phyloP scores from a whole-genome alignment of 30 jellyfish, hydroid and myxozoan species.

The Cassiopea xamachana region DNA sequence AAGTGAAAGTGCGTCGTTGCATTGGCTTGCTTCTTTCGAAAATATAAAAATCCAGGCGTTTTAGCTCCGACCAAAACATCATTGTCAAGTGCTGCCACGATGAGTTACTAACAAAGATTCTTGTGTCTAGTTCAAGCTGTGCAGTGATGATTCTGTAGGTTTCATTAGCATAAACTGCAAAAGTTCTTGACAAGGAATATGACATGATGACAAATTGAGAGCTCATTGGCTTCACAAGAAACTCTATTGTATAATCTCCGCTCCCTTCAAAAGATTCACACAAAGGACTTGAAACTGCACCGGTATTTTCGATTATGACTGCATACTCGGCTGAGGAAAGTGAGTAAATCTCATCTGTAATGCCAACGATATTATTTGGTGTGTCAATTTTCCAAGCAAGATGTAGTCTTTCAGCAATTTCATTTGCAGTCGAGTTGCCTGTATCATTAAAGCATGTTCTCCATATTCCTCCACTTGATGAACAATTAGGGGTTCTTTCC shows the following conservation, averaged over 20 bases:
- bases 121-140: constrained; percentile 20
- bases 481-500: neutral
- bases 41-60: constrained; percentile 45
- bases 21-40: neutral
- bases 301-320: constrained; percentile 25
- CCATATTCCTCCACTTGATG: constrained; percentile 23
- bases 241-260: constrained; percentile 58
- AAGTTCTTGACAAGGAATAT: constrained; percentile 28
- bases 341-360: neutral
- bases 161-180: constrained; percentile 40
- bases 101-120: constrained; percentile 10
- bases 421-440: neutral
- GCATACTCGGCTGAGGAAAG: constrained; percentile 56
- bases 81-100: constrained; percentile 66
- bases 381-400: constrained; percentile 10
- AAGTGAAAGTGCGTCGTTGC: constrained; percentile 42
- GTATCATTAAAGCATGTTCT: constrained; percentile 17
- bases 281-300: constrained; percentile 64
- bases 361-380: constrained; percentile 3
- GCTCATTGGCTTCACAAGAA: constrained; percentile 59
- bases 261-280: constrained; percentile 37
- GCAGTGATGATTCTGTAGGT: constrained; percentile 34
- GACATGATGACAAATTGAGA: constrained; percentile 45
- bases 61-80: constrained; percentile 22
- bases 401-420: constrained; percentile 8